phyloP scores from a whole-genome alignment of 2,113 vertebrate genomes.

The Cottus gobio region DNA sequence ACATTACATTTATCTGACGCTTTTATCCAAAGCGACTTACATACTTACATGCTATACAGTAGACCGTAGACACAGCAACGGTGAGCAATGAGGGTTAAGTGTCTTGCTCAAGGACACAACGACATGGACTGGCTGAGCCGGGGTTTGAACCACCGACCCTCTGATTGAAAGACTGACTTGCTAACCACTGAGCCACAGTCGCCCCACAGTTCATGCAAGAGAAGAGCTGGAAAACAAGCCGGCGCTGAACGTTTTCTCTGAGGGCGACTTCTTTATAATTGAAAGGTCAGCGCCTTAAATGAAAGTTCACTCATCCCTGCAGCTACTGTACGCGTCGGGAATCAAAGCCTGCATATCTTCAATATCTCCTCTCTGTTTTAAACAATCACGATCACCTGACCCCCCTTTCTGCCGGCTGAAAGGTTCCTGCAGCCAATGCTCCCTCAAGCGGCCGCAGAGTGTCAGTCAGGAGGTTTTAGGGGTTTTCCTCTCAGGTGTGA shows the following conservation, averaged over 20 bases:
- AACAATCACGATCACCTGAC: constrained; percentile 17
- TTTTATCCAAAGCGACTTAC: no score
- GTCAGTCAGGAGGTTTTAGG: background rate
- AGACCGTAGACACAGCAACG: no score
- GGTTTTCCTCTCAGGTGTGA: no score
- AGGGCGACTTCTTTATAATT: constrained; percentile 19
- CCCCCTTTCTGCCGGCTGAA: background rate
- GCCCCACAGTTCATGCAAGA: background rate
- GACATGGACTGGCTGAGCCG: no score
- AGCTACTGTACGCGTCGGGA: constrained; percentile 22
- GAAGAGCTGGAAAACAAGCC: background rate
- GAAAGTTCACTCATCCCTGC: constrained; percentile 34
- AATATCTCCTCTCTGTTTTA: no score
- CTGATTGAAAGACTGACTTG: no score
- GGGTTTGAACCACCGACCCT: no score
- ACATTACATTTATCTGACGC: no score
- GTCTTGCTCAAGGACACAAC: no score
- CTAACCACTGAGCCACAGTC: no score
- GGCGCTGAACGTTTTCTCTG: constrained; percentile 2
- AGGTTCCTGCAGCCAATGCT: constrained; percentile 23
- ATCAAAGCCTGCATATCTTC: constrained; percentile 21
- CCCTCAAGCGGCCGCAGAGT: constrained; percentile 45
- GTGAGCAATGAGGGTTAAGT: no score
- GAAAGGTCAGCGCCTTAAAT: constrained; percentile 55
- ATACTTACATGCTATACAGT: no score